Evolutionary conservation across 1,140 invertebrate species (phyloP), one percentile per base, ranked within the genome.

Genomic region (Nixonia krombeini): DNA sequence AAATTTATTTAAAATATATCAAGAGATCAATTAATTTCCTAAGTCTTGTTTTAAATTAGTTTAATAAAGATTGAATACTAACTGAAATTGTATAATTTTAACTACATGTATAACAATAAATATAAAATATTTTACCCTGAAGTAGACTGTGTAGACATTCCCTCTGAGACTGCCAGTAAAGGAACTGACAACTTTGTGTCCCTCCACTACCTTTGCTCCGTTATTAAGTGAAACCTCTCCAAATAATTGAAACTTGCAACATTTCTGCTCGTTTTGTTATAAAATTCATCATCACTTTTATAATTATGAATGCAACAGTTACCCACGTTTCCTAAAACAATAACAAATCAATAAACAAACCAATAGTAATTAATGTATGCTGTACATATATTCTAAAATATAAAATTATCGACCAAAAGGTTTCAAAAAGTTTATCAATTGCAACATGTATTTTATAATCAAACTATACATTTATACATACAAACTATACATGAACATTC

Each of bases 121-220:
- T 38, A 50, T 29, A 23, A 18, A 35, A 26, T 28, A 8, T 1
- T 46, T 71, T 82, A 85, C 83, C 79, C 83, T 65, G 82, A 75
- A 73, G 69, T 78, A 74, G 79, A 81, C 64, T 80, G 75, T 59
- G 74, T 78, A 75, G 83, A 83, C 84, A 85, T 85, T 76, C 82
- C 84, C 82, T 83, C 70, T 44, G 73, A 63, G n/a, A n/a, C n/a
- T n/a, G n/a, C n/a, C 61, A 70, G 66, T 71, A 80, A 75, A 69
- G 78, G 73, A 41, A 80, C 75, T 59, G 79, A 75, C 57, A 73
- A 69, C 65, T 62, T 70, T 49, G 74, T 72, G 59, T 79, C 75
- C 26, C 63, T 70, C 63, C 72, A 78, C 80, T 75, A 77, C 75
- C 65, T 81, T 73, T 66, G 69, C 55, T 76, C 69, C 5, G 52